These are phyloP conservation scores for Choloepus didactylus DNA, from an alignment of 2,797 vertebrate genomes.

Conservation along the genomic window DNA sequence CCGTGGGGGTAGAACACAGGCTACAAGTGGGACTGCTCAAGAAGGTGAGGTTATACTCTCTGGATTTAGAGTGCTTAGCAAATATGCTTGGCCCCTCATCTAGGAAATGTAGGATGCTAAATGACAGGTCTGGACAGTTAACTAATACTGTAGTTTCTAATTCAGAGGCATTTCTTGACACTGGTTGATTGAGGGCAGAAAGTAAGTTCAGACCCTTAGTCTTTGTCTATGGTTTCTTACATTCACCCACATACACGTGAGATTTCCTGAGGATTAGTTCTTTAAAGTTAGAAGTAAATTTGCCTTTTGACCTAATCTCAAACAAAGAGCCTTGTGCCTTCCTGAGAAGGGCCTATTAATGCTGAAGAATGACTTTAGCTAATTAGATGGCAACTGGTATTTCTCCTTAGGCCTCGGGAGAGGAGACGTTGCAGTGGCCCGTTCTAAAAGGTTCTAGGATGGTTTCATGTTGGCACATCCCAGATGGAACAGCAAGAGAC, in stretches of 20 bases:
- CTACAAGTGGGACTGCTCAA: not conserved
- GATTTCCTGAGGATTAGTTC: slow-evolving; percentile 13
- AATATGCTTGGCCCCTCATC: not conserved
- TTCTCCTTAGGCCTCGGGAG: not conserved
- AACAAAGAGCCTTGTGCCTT: not conserved
- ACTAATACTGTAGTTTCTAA: not conserved
- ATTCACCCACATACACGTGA: slow-evolving; percentile 1
- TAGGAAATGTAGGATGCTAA: not conserved
- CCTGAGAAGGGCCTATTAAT: not conserved
- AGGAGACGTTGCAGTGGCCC: not conserved
- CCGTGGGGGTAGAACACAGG: not conserved
- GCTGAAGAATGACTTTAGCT: not conserved
- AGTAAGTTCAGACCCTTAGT: not conserved
- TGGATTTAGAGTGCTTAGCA: not conserved
- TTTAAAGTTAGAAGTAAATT: slow-evolving; percentile 49
- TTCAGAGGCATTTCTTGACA: slow-evolving; percentile 7
- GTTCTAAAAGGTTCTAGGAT: not conserved
- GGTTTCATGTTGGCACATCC: not conserved
- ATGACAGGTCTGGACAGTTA: not conserved
- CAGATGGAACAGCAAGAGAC: not conserved
- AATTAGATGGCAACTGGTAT: not conserved
- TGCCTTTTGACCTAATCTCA: slow-evolving; percentile 1
- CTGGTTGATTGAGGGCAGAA: not conserved
- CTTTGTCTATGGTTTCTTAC: slow-evolving; percentile 6
- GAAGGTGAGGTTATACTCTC: not conserved